Conservation (phyloP, 2,888 invertebrate species). For the Drosophila algonquin region DNA sequence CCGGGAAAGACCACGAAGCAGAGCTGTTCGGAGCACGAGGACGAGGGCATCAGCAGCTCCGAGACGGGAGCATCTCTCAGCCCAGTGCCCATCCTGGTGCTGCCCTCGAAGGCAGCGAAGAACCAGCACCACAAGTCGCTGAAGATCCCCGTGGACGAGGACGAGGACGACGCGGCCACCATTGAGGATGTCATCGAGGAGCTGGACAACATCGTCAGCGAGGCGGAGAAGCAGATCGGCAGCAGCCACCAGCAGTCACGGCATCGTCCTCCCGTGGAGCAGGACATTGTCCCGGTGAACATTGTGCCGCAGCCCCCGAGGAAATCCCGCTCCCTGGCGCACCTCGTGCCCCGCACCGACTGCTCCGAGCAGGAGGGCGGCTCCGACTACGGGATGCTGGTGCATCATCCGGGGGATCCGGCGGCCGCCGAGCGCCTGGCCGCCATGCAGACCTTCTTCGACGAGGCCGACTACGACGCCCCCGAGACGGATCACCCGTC, state of each 20-base stretch:
- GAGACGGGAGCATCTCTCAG: constrained; percentile 89
- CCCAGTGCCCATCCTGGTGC: constrained; percentile 86
- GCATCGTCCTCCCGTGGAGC: constrained; percentile 83
- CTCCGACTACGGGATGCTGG: constrained; percentile 83
- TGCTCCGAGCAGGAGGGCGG: constrained; percentile 83
- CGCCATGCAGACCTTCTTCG: constrained; percentile 82
- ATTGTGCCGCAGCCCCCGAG: constrained; percentile 92
- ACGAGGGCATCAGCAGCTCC: constrained; percentile 94
- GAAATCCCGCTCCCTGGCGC: constrained; percentile 89
- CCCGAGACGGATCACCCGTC: constrained; percentile 68
- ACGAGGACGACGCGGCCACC: constrained; percentile 88
- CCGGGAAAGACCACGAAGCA: constrained; percentile 68
- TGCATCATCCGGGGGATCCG: constrained; percentile 83
- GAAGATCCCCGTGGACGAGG: constrained; percentile 35
- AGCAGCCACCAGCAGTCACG: constrained; percentile 48
- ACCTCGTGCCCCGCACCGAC: constrained; percentile 87
- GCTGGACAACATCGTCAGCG: constrained; percentile 92
- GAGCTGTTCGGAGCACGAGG: constrained; percentile 91
- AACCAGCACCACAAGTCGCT: constrained; percentile 58
- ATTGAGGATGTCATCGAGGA: constrained; percentile 95
- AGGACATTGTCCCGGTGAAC: constrained; percentile 90
- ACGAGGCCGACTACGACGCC: constrained; percentile 78
- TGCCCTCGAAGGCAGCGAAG: constrained; percentile 76
- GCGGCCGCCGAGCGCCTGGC: constrained; percentile 69
- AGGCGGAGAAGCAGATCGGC: constrained; percentile 89